Base-by-base conservation (phyloP, 2,797 vertebrate species). In the Oreonectes daqikongensis region DNA sequence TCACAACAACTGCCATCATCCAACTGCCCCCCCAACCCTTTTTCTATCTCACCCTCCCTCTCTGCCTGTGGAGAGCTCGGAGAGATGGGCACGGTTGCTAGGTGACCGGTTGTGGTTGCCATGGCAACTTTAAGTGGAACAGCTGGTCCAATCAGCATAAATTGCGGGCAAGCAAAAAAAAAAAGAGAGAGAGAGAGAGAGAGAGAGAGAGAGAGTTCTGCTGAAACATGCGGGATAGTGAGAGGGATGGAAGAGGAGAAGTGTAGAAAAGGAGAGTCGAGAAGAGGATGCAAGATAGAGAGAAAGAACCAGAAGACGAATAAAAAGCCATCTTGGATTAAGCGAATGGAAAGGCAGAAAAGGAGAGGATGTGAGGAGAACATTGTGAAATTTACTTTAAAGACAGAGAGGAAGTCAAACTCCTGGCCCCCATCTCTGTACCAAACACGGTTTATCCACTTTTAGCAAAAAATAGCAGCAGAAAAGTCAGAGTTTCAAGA, bases 101-200 rank as follows among this genome's bases (percentile, higher is more conserved):
- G 93, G 96, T 94, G 92, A 97, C 96, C 89, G 92, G 94, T 95
- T 95, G 93, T 94, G 95, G 97, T 98, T 98, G 95, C 96, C 94
- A 96, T 98, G 95, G 96, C 92, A 95, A 97, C 94, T 95, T 92
- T 87, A 93, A 96, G 95, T 94, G 89, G 93, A 93, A 94, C 94
- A 93, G 94, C 95, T 93, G 95, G 95, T 94, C 96, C 96, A 97
- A 97, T 98, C 95, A 94, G 92, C 87, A 94, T 93, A 92, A 92
- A 93, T 94, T 90, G 87, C 87, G 86, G 92, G 94, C 94, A 91
- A 92, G 93, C 91, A 92, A 92, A 91, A 91, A 90, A 91, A 92
- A 94, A 92, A 93, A 93, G 35, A 38, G 35, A 38, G 83, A 5
- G 89, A 87, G 87, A 42, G 32, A 38, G 32, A 53, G 9, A 35